Conservation (phyloP, 2,888 invertebrate species). For the Callimorpha dominula region DNA sequence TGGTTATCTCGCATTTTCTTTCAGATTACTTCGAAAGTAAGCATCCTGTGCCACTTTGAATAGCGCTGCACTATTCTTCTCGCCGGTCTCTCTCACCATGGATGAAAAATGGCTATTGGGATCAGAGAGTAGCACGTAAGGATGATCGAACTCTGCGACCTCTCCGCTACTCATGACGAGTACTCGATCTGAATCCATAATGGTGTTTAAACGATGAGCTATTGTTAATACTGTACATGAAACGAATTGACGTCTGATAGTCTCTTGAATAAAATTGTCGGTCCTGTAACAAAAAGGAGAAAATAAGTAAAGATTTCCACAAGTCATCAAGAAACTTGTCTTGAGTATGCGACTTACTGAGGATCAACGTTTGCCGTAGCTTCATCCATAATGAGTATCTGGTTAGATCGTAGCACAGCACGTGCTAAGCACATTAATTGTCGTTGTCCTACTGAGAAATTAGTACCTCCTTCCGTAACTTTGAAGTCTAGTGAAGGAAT, state of each 20-base stretch:
- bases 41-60: conserved; percentile 80
- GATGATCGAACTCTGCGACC: conserved; percentile 89
- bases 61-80: conserved; percentile 82
- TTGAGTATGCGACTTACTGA: conserved; percentile 80
- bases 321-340: conserved; percentile 12
- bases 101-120: conserved; percentile 84
- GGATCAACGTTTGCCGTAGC: conserved; percentile 98
- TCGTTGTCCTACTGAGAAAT: conserved; percentile 96
- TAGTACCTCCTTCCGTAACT: conserved; percentile 91
- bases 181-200: conserved; percentile 95
- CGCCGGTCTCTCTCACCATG: conserved; percentile 88
- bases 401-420: conserved; percentile 94
- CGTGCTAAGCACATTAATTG: conserved; percentile 96
- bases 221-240: conserved; percentile 95
- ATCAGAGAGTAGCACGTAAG: conserved; percentile 85
- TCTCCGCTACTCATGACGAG: conserved; percentile 88
- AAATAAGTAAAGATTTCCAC: not conserved
- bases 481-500: conserved; percentile 89
- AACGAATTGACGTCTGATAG: conserved; percentile 92
- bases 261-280: conserved; percentile 93
- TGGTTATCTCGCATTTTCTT: conserved; percentile 66
- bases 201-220: conserved; percentile 96
- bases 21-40: conserved; percentile 71
- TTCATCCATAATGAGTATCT: conserved; percentile 95
- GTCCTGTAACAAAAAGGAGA: conserved; percentile 80